Evolutionary conservation across 2,113 vertebrate species (phyloP).

Genomic region (Leucoraja erinaceus): DNA sequence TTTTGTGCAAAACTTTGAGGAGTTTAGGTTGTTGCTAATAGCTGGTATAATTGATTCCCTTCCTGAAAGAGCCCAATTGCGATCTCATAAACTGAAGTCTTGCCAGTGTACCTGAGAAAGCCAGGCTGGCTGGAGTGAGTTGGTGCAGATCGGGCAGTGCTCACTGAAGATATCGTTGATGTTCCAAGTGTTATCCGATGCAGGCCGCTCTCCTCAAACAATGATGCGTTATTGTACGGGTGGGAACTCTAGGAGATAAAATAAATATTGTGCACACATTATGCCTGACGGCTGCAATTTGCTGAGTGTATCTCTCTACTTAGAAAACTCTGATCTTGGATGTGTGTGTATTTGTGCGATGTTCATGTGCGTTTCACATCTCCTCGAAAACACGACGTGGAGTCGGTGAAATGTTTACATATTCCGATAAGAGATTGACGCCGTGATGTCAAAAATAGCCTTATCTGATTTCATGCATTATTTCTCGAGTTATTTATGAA

Average conservation of each 20-base stretch:
- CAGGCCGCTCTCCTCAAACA: constrained; percentile 91
- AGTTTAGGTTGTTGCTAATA: not conserved
- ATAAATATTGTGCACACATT: not conserved
- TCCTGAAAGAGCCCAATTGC: not conserved
- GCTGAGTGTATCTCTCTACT: not conserved
- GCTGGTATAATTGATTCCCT: not conserved
- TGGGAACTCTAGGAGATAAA: constrained; percentile 69
- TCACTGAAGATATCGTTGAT: constrained; percentile 93
- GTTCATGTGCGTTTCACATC: too few species aligned
- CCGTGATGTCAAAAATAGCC: too few species aligned
- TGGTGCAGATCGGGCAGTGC: constrained; percentile 81
- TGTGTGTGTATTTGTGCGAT: too few species aligned
- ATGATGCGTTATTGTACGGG: constrained; percentile 83
- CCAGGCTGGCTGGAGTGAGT: constrained; percentile 63
- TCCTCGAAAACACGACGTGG: too few species aligned
- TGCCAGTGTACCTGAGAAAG: constrained; percentile 57
- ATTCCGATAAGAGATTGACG: too few species aligned
- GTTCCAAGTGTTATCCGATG: constrained; percentile 94
- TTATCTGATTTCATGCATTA: too few species aligned
- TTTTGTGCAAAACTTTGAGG: not conserved
- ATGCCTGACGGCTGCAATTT: not conserved
- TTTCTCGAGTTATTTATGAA: too few species aligned
- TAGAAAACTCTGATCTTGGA: too few species aligned
- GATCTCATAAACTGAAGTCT: not conserved
- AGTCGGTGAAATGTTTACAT: too few species aligned